These are phyloP conservation scores for Anastrepha ludens DNA, from an alignment of 1,140 invertebrate species.

Conservation along the genomic window DNA sequence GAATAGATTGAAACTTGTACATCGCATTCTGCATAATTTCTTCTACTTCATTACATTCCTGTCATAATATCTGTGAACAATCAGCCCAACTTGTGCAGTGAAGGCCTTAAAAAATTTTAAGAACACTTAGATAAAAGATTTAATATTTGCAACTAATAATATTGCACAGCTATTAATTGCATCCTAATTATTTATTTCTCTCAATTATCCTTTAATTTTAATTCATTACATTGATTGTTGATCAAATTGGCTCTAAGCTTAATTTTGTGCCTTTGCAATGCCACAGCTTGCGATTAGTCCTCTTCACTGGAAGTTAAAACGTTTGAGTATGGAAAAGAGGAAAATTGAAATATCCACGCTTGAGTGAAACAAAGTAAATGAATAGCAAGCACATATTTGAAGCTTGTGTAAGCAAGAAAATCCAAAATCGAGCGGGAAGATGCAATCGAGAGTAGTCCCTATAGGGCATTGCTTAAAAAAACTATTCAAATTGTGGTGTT, in stretches of 20 bases:
- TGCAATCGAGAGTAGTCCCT: background rate
- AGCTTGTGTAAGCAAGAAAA: background rate
- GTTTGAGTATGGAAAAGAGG: background rate
- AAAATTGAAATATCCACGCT: conserved; percentile 8
- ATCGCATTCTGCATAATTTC: too few species aligned
- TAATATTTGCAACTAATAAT: too few species aligned
- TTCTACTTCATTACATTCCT: too few species aligned
- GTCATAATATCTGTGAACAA: too few species aligned
- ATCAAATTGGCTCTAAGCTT: conserved; percentile 26
- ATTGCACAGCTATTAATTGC: too few species aligned
- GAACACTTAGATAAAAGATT: too few species aligned
- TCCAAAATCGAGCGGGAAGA: background rate
- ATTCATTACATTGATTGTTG: background rate
- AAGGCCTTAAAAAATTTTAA: too few species aligned
- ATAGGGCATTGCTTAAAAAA: background rate
- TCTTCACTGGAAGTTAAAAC: background rate
- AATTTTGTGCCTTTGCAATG: background rate
- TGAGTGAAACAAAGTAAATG: background rate
- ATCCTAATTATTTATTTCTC: background rate
- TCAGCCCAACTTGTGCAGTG: too few species aligned
- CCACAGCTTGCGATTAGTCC: conserved; percentile 3
- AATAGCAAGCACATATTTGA: background rate
- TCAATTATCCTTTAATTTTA: background rate
- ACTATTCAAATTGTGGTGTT: too few species aligned
- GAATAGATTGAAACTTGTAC: too few species aligned